Evolutionary conservation across 2,113 vertebrate species (phyloP).

Genomic region (Barbus barbus): DNA sequence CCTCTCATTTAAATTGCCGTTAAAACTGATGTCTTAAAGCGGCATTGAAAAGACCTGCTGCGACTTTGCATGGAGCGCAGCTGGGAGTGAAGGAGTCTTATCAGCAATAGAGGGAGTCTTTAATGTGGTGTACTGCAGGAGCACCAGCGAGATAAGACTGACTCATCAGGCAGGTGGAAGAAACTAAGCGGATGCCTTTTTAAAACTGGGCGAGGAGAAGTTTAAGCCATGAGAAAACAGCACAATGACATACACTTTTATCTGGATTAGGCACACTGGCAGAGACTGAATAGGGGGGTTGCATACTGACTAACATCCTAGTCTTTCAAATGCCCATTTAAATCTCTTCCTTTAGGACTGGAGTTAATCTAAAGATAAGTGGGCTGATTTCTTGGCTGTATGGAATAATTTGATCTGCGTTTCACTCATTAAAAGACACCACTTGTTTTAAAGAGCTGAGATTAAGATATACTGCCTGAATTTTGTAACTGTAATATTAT

Average conservation of each 20-base stretch:
- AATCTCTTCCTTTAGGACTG: slow-evolving; percentile 21
- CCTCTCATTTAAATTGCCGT: slow-evolving; percentile 38
- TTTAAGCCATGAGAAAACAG: slow-evolving; percentile 44
- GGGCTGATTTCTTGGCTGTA: slow-evolving; percentile 10
- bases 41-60: slow-evolving; percentile 43
- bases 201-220: slow-evolving; percentile 48
- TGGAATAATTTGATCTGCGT: slow-evolving; percentile 20
- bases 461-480: background rate
- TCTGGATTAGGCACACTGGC: slow-evolving; percentile 54
- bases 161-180: slow-evolving; percentile 51
- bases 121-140: slow-evolving; percentile 42
- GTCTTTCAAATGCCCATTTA: slow-evolving; percentile 25
- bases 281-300: slow-evolving; percentile 47
- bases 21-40: slow-evolving; percentile 45
- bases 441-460: slow-evolving; percentile 2
- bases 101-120: slow-evolving; percentile 44
- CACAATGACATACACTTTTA: slow-evolving; percentile 57
- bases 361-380: slow-evolving; percentile 27
- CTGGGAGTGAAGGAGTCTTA: slow-evolving; percentile 49
- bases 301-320: slow-evolving; percentile 32
- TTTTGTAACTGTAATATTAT: slow-evolving; percentile 1
- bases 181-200: slow-evolving; percentile 35
- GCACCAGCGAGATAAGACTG: slow-evolving; percentile 50
- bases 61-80: slow-evolving; percentile 32
- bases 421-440: background rate